Conservation (phyloP, 2,797 vertebrate species). For the Monodelphis domestica region DNA sequence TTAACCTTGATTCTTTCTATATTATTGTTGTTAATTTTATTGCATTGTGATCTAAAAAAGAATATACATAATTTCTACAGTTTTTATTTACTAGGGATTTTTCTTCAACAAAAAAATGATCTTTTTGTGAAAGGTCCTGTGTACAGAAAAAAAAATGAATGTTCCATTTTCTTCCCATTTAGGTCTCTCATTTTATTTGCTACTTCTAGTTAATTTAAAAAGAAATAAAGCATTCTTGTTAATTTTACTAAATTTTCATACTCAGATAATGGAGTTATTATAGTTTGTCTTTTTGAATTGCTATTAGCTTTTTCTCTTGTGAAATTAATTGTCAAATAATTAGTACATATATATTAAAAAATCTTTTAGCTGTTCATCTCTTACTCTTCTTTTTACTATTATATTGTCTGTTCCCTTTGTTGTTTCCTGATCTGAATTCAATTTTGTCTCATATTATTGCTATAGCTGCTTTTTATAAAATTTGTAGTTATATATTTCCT, state of each 20-base stretch:
- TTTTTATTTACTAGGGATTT: background rate
- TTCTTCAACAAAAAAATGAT: background rate
- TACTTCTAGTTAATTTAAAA: background rate
- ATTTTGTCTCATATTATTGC: too few relatives aligned
- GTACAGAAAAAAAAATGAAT: background rate
- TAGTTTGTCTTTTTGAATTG: background rate
- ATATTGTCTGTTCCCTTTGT: too few relatives aligned
- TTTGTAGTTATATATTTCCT: too few relatives aligned
- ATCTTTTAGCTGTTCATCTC: background rate
- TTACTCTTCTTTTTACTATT: too few relatives aligned
- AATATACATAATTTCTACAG: background rate
- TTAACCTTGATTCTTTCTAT: background rate
- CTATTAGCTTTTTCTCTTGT: background rate
- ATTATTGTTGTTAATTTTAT: background rate
- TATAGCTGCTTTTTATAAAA: too few relatives aligned
- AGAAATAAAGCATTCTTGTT: background rate
- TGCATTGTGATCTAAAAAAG: background rate
- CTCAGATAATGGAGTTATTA: background rate
- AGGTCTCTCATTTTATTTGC: background rate
- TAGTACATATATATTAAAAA: background rate
- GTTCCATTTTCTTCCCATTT: background rate
- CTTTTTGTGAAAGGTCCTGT: background rate
- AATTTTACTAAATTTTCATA: background rate
- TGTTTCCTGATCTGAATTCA: background rate
- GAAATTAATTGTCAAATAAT: background rate